Evolutionary conservation across 2,113 vertebrate species (phyloP).

Genomic region (Mustelus asterias): DNA sequence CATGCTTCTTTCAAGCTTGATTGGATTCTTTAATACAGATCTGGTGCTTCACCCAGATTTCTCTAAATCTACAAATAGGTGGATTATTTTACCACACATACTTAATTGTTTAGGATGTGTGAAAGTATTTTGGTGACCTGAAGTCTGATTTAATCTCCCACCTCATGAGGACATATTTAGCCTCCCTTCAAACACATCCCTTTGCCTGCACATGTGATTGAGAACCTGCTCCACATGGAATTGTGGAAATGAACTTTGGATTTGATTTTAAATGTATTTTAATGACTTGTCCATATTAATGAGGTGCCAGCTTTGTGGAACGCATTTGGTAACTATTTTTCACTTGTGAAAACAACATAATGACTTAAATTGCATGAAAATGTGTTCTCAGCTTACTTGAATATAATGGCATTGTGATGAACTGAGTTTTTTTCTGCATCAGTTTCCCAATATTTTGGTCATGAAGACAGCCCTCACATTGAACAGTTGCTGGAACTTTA

Average conservation of each 20-base stretch:
- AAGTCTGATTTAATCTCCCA: not conserved
- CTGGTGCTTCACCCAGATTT: not conserved
- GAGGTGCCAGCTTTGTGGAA: not conserved
- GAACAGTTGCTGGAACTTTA: not conserved
- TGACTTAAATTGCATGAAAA: not conserved
- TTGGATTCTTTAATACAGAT: not conserved
- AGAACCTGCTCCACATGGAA: not conserved
- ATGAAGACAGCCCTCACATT: not conserved
- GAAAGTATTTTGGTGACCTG: not conserved
- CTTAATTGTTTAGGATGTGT: not conserved
- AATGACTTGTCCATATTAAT: not conserved
- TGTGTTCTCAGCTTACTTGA: not conserved
- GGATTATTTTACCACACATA: not conserved
- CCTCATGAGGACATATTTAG: not conserved
- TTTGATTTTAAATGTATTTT: not conserved
- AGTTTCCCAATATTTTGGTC: not conserved
- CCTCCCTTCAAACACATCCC: not conserved
- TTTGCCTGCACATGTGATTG: not conserved
- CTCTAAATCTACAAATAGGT: not conserved
- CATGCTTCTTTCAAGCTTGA: not conserved
- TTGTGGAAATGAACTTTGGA: not conserved
- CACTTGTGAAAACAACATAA: slow-evolving; percentile 1
- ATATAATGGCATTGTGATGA: not conserved
- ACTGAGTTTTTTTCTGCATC: too few relatives aligned
- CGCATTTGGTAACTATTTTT: not conserved